A percentile compares a stretch with the other conserved stretches of the same genome.
Conservation (phyloP, 2,797 vertebrate genomes). For the Poeciliopsis infans region DNA sequence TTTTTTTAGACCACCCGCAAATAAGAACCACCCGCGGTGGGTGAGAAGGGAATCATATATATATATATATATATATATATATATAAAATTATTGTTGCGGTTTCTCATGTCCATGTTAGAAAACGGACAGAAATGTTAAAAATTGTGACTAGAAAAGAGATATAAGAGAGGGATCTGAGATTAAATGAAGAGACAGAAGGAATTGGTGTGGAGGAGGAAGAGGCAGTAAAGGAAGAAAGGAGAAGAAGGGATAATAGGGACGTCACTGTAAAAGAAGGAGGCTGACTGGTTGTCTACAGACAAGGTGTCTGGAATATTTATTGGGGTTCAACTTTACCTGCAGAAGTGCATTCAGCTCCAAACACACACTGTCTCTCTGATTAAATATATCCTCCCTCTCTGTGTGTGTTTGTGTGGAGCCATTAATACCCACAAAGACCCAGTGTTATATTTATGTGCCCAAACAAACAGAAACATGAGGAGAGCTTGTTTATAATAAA, state of each 20-base stretch:
- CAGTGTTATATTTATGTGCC: slow-evolving; percentile 37
- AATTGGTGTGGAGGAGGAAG: slow-evolving; percentile 3
- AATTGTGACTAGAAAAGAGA: background rate
- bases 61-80: background rate
- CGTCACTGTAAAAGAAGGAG: slow-evolving; percentile 48
- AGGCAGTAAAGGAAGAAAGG: slow-evolving; percentile 37
- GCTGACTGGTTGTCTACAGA: slow-evolving; percentile 59
- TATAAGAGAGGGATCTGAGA: slow-evolving; percentile 11
- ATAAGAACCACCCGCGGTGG: no score
- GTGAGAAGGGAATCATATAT: background rate
- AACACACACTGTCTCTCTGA: slow-evolving; percentile 79
- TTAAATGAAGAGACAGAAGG: slow-evolving; percentile 17
- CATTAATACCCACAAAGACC: slow-evolving; percentile 21
- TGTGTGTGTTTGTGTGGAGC: slow-evolving; percentile 23
- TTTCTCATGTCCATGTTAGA: background rate
- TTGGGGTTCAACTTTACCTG: slow-evolving; percentile 77
- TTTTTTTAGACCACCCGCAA: no score
- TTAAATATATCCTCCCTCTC: slow-evolving; percentile 74
- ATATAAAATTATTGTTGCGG: background rate
- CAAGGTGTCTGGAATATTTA: slow-evolving; percentile 83
- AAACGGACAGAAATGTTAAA: background rate
- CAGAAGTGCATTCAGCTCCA: slow-evolving; percentile 78
- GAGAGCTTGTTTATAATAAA: background rate
- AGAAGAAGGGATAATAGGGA: slow-evolving; percentile 43
- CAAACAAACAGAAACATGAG: slow-evolving; percentile 11